These are phyloP conservation scores for Pachypeltis micranthus DNA, from an alignment of 1,140 invertebrate species.

Conservation along the genomic window DNA sequence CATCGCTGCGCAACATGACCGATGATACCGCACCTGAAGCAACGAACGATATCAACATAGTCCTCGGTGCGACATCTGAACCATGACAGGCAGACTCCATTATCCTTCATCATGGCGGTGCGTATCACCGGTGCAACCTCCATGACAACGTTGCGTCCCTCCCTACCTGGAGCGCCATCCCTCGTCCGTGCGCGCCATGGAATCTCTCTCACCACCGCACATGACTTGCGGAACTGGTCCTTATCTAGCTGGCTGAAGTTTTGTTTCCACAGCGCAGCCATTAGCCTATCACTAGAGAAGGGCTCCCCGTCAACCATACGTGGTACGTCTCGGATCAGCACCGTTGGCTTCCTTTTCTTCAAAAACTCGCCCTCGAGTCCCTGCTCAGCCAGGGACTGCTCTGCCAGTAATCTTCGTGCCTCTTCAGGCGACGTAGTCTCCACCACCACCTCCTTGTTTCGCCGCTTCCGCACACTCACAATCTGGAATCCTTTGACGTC, in stretches of 20 bases:
- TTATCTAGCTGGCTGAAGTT: neutral
- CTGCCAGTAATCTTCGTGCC: neutral
- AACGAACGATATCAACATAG: neutral
- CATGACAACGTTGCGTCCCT: neutral
- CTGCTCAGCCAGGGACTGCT: too few relatives aligned
- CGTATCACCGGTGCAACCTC: neutral
- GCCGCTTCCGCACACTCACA: neutral
- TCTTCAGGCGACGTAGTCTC: neutral
- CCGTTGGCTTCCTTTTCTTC: neutral
- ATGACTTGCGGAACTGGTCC: neutral
- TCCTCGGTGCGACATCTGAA: neutral
- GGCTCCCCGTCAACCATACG: neutral
- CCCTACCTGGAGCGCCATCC: neutral
- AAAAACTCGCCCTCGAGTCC: neutral
- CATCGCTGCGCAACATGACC: neutral
- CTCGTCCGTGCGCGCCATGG: neutral
- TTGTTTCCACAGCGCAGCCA: neutral
- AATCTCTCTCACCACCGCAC: neutral
- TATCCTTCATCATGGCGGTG: neutral
- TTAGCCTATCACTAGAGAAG: neutral
- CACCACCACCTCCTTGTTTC: neutral
- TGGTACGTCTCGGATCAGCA: neutral
- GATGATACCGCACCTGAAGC: neutral
- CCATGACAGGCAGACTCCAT: neutral
- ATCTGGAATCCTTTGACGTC: neutral